A percentile compares a stretch with the other conserved stretches of the same genome.
Conservation (phyloP, 2,113 vertebrate genomes). For the Oenanthe oenanthe region DNA sequence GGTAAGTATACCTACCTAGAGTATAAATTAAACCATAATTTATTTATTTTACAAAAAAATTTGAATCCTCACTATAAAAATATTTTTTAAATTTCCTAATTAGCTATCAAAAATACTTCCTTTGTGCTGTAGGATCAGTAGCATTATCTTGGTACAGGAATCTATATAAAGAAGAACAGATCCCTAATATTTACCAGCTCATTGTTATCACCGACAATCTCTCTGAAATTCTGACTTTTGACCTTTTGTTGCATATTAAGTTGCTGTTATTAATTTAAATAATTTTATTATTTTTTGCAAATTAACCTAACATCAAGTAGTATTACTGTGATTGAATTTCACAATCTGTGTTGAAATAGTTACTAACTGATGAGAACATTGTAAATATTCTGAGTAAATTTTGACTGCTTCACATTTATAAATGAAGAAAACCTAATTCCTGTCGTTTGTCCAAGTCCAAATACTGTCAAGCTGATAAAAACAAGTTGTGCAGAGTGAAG, state of each 20-base stretch:
- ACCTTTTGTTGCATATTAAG: neutral
- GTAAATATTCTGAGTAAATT: neutral
- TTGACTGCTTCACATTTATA: neutral
- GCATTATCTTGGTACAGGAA: neutral
- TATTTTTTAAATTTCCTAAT: neutral
- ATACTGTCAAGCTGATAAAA: slow-evolving; percentile 60
- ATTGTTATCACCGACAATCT: neutral
- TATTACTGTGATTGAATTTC: neutral
- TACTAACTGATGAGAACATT: neutral
- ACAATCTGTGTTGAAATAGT: neutral
- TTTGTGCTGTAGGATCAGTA: neutral
- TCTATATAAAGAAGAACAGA: neutral
- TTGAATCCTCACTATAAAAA: neutral
- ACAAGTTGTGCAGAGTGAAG: slow-evolving; percentile 2
- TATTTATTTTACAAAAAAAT: neutral
- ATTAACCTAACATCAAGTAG: neutral
- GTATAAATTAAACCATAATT: neutral
- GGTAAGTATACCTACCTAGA: neutral
- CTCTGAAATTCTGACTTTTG: neutral
- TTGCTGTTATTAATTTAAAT: neutral
- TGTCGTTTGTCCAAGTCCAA: slow-evolving; percentile 40
- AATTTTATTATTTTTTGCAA: neutral
- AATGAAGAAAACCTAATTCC: slow-evolving; percentile 7
- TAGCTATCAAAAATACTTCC: neutral
- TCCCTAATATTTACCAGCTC: neutral